Evolutionary conservation across 2,113 vertebrate species (phyloP).

Genomic region (Plestiodon gilberti): DNA sequence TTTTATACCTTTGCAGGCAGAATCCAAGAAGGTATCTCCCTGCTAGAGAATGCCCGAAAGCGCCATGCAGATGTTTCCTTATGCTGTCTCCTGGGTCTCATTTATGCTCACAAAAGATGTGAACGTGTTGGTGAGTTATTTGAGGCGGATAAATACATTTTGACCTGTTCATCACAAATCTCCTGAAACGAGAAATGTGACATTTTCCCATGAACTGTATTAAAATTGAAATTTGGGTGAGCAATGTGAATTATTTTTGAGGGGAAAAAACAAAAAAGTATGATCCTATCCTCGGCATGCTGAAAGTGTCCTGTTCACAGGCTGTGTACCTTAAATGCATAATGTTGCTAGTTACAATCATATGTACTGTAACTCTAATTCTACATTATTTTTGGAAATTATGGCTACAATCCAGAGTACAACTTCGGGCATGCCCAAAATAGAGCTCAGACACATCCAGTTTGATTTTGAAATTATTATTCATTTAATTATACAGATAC

Average conservation of each 20-base stretch:
- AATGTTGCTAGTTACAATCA: not conserved
- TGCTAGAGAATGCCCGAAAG: conserved; percentile 65
- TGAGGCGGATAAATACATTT: not conserved
- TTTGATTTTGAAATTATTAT: not conserved
- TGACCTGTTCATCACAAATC: not conserved
- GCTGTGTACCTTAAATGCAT: not conserved
- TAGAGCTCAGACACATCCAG: no score
- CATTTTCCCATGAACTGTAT: not conserved
- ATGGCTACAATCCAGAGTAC: no score
- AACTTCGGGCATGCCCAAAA: not conserved
- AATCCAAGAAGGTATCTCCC: conserved; percentile 74
- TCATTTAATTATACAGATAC: no score
- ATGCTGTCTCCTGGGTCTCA: conserved; percentile 72
- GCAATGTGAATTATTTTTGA: not conserved
- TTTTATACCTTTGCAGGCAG: conserved; percentile 52
- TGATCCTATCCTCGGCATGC: not conserved
- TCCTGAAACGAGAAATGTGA: not conserved
- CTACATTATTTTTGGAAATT: not conserved
- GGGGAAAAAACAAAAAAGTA: not conserved
- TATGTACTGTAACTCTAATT: not conserved
- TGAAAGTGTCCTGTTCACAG: not conserved
- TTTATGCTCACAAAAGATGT: conserved; percentile 71
- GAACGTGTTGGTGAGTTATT: conserved; percentile 52
- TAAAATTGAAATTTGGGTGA: not conserved
- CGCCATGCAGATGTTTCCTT: conserved; percentile 60